Evolutionary conservation across 1,140 invertebrate genomes (phyloP).

Genomic region (Sipha flava): DNA sequence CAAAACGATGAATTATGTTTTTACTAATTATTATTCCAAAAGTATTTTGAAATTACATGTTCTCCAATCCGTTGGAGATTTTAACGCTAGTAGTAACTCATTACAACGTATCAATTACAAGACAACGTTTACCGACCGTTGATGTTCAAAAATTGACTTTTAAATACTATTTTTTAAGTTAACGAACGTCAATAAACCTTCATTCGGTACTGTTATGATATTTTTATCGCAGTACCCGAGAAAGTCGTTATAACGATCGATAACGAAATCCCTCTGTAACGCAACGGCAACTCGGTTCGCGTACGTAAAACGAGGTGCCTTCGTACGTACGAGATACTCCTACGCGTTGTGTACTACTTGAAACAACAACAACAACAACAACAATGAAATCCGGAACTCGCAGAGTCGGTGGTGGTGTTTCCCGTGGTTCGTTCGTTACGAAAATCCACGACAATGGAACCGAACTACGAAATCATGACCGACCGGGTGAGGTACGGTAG

Average conservation of each 20-base stretch:
- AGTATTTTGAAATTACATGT: background rate
- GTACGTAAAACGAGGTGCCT: too few relatives aligned
- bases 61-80: background rate
- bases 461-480: background rate
- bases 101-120: background rate
- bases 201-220: too few relatives aligned
- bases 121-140: background rate
- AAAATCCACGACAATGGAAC: background rate
- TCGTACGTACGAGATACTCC: too few relatives aligned
- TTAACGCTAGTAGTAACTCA: background rate
- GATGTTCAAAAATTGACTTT: too few relatives aligned
- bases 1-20: slow-evolving; percentile 8
- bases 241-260: too few relatives aligned
- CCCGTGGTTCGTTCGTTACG: background rate
- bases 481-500: background rate
- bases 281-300: too few relatives aligned
- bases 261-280: too few relatives aligned
- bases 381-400: background rate
- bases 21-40: background rate
- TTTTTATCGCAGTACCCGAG: too few relatives aligned
- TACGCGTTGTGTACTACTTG: too few relatives aligned
- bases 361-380: too few relatives aligned
- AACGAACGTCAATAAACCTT: too few relatives aligned
- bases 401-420: background rate
- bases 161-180: too few relatives aligned